Conservation (phyloP, 2,797 vertebrate species). For the Ciconia nigra region DNA sequence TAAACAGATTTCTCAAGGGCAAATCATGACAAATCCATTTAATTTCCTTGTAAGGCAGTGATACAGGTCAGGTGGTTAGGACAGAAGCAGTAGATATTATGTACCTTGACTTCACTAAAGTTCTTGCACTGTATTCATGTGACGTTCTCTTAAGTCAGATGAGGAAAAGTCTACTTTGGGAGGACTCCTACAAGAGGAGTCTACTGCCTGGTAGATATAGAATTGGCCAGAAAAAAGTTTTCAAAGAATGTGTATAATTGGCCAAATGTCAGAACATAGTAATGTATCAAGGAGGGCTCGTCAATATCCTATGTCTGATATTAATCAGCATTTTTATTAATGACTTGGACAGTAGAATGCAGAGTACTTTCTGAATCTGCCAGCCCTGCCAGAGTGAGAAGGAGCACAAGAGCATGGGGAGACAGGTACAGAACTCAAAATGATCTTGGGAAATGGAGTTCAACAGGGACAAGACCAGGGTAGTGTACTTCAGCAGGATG, state of each 20-base stretch:
- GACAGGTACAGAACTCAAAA: neutral
- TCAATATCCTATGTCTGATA: neutral
- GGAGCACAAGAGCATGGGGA: neutral
- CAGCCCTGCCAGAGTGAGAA: neutral
- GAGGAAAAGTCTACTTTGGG: too few species aligned
- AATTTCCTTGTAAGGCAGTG: neutral
- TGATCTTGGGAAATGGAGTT: neutral
- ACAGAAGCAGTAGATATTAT: neutral
- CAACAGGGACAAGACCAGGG: neutral
- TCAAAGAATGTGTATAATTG: neutral
- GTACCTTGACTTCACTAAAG: neutral
- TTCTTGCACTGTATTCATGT: neutral
- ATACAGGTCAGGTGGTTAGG: neutral
- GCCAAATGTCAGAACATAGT: neutral
- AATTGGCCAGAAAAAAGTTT: neutral
- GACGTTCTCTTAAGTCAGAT: neutral
- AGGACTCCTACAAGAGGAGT: too few species aligned
- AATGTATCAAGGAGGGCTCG: neutral
- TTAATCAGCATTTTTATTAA: neutral
- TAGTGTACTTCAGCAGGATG: neutral
- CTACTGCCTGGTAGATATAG: neutral
- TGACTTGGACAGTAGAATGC: neutral
- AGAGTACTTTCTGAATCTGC: neutral
- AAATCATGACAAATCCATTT: neutral
- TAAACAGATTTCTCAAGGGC: slow-evolving; percentile 18